Base-by-base conservation (phyloP, 2,888 invertebrate species). In the Acanthopleura granulata region DNA sequence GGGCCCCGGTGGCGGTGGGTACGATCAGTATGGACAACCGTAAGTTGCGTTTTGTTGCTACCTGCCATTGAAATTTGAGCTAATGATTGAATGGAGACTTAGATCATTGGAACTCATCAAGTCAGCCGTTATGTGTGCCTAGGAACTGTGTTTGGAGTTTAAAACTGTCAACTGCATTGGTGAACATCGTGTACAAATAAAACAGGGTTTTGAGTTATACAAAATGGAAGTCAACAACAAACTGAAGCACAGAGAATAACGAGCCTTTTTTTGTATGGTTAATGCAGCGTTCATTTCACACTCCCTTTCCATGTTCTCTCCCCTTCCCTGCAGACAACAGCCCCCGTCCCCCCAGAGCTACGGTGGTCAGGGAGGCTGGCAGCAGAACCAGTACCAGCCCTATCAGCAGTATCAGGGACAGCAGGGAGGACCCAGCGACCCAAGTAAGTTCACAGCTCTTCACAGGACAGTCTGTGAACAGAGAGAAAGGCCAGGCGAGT, bases 1-100 rank as follows among this genome's bases (percentile, higher is more conserved):
- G n/a, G 88, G 94, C 79, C 93, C 93, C 29, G 92, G 93, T 62
- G 91, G 93, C 0, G 92, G 91, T 6, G 91, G 91, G 11, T 76
- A 72, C 75, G 81, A 82, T 18, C 83, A 83, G 72, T 83, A 77
- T 74, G 83, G 84, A 30, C 84, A 83, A 74, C 85, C 84, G 86
- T 85, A 76, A 80, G 84, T 78, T 40, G n/a, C 6, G 30, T 11
- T 30, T 40, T 40, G 9, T 6, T 40, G 40, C 4, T 40, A 9
- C 40, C n/a, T 49, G 25, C 29, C 16, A 14, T n/a, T 50, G 12
- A 16, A n/a, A n/a, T 40, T 9, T 40, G 40, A 40, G 9, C 40
- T 40, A 40, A 40, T 9, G 9, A 40, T n/a, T n/a, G n/a, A n/a
- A n/a, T n/a, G n/a, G n/a, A n/a, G n/a, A n/a, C n/a, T n/a, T n/a